Conservation (phyloP, 1,140 invertebrate genomes). For the Pogonomyrmex californicus region DNA sequence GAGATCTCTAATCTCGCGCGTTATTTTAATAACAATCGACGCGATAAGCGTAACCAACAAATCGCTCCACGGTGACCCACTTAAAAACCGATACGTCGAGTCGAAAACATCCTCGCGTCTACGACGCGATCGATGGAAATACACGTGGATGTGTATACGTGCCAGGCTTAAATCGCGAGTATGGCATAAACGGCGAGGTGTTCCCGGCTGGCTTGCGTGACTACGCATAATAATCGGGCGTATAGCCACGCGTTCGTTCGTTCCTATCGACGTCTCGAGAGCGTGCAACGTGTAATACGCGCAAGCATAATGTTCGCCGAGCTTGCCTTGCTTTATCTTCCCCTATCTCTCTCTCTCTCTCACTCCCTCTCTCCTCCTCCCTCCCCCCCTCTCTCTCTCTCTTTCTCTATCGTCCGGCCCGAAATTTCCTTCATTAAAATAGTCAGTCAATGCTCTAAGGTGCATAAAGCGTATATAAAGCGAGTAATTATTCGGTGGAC, state of each 20-base stretch:
- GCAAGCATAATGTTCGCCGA: constrained; percentile 19
- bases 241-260: constrained; percentile 12
- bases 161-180: constrained; percentile 58
- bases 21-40: constrained; percentile 61
- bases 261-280: constrained; percentile 43
- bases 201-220: constrained; percentile 63
- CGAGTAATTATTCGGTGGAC: constrained; percentile 66
- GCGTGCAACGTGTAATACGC: background rate
- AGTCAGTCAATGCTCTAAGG: constrained; percentile 61
- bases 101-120: constrained; percentile 44
- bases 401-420: too few relatives aligned
- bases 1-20: constrained; percentile 47
- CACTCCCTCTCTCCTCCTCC: too few relatives aligned
- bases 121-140: constrained; percentile 66
- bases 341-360: constrained; percentile 18
- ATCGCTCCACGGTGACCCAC: constrained; percentile 45
- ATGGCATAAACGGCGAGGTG: constrained; percentile 44
- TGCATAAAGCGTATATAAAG: constrained; percentile 68
- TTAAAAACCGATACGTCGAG: constrained; percentile 65
- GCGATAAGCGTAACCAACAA: constrained; percentile 51
- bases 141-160: constrained; percentile 44
- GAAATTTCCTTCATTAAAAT: constrained; percentile 63
- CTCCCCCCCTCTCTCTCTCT: too few relatives aligned
- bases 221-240: constrained; percentile 70
- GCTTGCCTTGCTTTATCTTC: constrained; percentile 15